Evolutionary conservation across 1,140 invertebrate species (phyloP).

Genomic region (Apolygus lucorum): DNA sequence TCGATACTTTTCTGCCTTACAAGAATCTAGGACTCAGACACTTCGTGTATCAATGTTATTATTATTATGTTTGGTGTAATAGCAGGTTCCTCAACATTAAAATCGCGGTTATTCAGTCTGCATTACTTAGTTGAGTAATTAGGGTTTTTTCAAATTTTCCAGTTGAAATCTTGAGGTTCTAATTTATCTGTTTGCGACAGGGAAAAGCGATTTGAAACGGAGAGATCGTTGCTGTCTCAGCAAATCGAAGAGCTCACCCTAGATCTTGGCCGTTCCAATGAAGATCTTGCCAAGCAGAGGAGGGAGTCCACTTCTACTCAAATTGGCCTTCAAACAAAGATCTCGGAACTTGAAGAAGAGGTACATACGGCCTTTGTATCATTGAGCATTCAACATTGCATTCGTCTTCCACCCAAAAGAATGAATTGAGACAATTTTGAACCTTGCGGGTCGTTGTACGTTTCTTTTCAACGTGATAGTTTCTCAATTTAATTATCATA

Average conservation of each 20-base stretch:
- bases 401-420: too few species aligned
- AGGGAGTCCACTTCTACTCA: constrained; percentile 62
- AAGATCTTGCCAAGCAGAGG: constrained; percentile 63
- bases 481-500: background rate
- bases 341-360: constrained; percentile 71
- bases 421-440: too few species aligned
- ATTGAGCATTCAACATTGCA: too few species aligned
- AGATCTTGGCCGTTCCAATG: constrained; percentile 63
- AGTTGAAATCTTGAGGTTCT: too few species aligned
- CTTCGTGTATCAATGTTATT: background rate
- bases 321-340: constrained; percentile 63
- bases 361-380: constrained; percentile 27
- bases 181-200: constrained; percentile 38
- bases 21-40: too few species aligned
- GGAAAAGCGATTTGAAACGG: constrained; percentile 73
- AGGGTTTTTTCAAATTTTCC: too few species aligned
- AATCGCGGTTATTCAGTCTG: too few species aligned
- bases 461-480: too few species aligned
- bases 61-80: constrained; percentile 7
- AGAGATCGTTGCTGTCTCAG: constrained; percentile 59
- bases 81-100: too few species aligned
- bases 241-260: constrained; percentile 66
- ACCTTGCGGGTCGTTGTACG: too few species aligned
- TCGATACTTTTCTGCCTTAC: too few species aligned
- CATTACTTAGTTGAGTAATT: too few species aligned